Evolutionary conservation across 2,888 invertebrate genomes (phyloP), one percentile per base, ranked within the genome.

Genomic region (Caenorhabditis sp.): DNA sequence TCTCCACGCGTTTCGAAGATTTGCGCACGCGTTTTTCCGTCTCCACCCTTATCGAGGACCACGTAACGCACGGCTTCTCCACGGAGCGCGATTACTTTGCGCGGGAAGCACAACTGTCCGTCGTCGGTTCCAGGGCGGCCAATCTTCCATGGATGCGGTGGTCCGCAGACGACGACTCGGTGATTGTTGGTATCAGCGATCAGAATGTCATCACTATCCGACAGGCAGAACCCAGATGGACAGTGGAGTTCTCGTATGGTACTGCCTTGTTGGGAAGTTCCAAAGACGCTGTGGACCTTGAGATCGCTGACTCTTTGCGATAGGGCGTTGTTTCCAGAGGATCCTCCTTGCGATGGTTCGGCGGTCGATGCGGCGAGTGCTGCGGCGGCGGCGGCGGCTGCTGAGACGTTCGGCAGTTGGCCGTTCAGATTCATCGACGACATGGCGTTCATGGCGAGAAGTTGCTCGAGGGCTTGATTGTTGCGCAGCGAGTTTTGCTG

Each of bases 151-250:
- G 88, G 87, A 77, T 82, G 79, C 28, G 86, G 80, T 18, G 85
- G 88, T 9, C 87, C 85, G 51, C 86, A 85, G 5, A 90, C 87
- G 24, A 88, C 85, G 70, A 90, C 88, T 6, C 90, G 84, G 61
- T 90, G 90, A 65, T 90, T 90, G 74, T 90, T 90, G 9, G 90
- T 90, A 61, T 90, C 90, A 44, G 89, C 88, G 56, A 90, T 88
- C 28, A 89, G 83, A 24, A 90, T 88, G 24, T 90, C 90, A 62
- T 89, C 89, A 22, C 84, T 88, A 47, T 88, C 85, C 9, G 89
- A 88, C 11, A 90, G 80, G 28, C 87, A 86, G 62, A 90, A 86
- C 9, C 90, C 90, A 1, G 88, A 88, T 1, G 90, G 90, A 18
- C 89, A 87, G 72, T 89, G 89, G 35, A 89, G 76, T 62, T 88